Evolutionary conservation across 2,888 invertebrate genomes (phyloP), one percentile per base, ranked within the genome.

Genomic region (Erannis defoliaria): DNA sequence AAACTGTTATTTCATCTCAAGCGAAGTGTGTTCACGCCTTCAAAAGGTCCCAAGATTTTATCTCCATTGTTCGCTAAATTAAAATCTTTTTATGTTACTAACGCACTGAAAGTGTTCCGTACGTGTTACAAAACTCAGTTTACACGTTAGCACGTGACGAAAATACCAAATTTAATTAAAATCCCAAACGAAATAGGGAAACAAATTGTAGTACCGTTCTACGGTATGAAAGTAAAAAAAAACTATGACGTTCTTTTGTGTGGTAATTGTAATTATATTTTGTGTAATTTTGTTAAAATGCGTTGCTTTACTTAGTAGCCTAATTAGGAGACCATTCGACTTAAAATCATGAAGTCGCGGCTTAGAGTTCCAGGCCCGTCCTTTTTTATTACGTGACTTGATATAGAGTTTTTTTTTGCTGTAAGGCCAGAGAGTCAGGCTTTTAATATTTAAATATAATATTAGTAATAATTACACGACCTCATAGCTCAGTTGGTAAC

Each of bases 111-210:
- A n/a, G 45, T 33, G 14, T 55, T 16, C 23, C 45, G 46, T 54
- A 62, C 60, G 9, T n/a, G 51, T 56, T 62, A 59, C 64, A 61
- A 0, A 3, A 40, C 26, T 61, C 66, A 61, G 64, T 54, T 49
- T 53, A 21, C 64, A 59, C 21, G 48, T 58, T 57, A 61, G 62
- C 54, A 60, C 60, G 38, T 43, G 54, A 14, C 12, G 23, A 1
- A 70, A 69, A 72, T 66, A 67, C 64, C 65, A 64, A 29, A 50
- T 56, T 64, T 56, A 53, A 51, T 26, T 49, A 54, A 62, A 55
- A 61, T 51, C 63, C 53, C 64, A 48, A 51, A 48, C 46, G 33
- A 35, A 12, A 58, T 58, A 29, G n/a, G 51, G 9, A 37, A 51
- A 51, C 9, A 35, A 35, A 35, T 5, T 31, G 31, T 35, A 26